Evolutionary conservation across 2,113 vertebrate genomes (phyloP), one percentile per base, ranked within the genome.

Genomic region (Narcine bancroftii): DNA sequence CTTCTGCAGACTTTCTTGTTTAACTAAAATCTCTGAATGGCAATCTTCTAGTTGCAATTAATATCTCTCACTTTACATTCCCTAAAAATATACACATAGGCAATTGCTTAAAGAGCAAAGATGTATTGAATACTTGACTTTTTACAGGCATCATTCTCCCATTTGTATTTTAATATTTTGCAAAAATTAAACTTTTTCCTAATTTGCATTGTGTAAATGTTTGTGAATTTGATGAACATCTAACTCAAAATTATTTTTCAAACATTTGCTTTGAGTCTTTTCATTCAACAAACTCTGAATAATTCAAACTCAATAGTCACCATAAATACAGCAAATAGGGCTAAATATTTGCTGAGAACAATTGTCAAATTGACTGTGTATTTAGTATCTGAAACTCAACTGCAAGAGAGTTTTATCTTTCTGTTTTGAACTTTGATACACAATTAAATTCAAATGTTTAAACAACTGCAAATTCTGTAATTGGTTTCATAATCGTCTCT

Each of bases 361-460:
- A 65, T 42, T 56, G 60, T 39, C 17, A 89, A 89, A 65, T 26
- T 24, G 60, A 65, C 53, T 63, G 21, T 36, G 24, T n/a, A 89
- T 89, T 66, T 89, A 63, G 29, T 26, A 42, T 26, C 56, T 89
- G 50, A 89, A 89, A 6, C 6, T 39, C 85, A 89, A 13, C 79
- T n/a, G 26, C 13, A 29, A 83, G 50, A 83, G 79, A 33, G 53
- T 53, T 65, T 89, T 89, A 7, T 36, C 36, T 65, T 65, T 63
- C 56, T 6, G 63, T 36, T 45, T 36, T 56, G 36, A 87, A 63
- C n/a, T 65, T 85, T 65, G 33, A 17, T 42, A 36, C 13, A 42
- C 39, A 89, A 89, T 10, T n/a, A 39, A 89, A 42, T 65, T 65
- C 56, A 89, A 89, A 89, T 65, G 65, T 39, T 89, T 89, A 65